These are phyloP conservation scores for Chondrilla cf. caribensis DNA, from an alignment of 37 sponge, comb jelly and placozoan genomes.

Conservation along the genomic window DNA sequence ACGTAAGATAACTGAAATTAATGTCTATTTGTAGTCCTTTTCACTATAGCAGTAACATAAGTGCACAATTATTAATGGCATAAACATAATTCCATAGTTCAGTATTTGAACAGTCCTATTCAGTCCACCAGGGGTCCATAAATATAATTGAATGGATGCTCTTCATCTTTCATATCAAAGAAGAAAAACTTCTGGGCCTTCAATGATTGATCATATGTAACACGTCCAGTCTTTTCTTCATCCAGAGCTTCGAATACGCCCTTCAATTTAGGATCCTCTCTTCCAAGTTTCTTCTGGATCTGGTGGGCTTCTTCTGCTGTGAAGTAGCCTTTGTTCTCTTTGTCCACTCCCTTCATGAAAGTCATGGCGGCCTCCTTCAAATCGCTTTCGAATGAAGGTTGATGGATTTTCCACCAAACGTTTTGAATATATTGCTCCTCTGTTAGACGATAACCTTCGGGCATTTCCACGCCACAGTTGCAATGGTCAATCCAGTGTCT, in stretches of 20 bases:
- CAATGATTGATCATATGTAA: neutral
- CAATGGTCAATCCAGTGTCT: neutral
- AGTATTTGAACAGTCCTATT: neutral
- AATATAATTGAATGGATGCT: conserved; percentile 13
- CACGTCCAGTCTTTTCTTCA: neutral
- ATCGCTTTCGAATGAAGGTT: conserved; percentile 9
- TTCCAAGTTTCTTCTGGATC: neutral
- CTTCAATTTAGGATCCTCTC: neutral
- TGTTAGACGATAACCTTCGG: conserved; percentile 19
- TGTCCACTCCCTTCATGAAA: neutral
- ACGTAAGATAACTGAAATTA: too few relatives aligned
- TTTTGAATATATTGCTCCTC: conserved; percentile 19
- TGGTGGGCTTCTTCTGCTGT: neutral
- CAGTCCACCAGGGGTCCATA: conserved; percentile 20
- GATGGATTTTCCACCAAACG: neutral
- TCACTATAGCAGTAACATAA: too few relatives aligned
- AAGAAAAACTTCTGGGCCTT: neutral
- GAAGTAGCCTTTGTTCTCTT: conserved; percentile 10
- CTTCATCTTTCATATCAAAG: conserved; percentile 17
- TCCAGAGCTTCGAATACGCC: conserved; percentile 6
- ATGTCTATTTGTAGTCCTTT: too few relatives aligned
- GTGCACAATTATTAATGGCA: too few relatives aligned
- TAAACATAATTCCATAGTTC: too few relatives aligned
- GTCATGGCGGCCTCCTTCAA: conserved; percentile 8
- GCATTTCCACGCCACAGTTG: conserved; percentile 17